phyloP scores from a whole-genome alignment of 2,888 invertebrate genomes.

The Emesis russula region DNA sequence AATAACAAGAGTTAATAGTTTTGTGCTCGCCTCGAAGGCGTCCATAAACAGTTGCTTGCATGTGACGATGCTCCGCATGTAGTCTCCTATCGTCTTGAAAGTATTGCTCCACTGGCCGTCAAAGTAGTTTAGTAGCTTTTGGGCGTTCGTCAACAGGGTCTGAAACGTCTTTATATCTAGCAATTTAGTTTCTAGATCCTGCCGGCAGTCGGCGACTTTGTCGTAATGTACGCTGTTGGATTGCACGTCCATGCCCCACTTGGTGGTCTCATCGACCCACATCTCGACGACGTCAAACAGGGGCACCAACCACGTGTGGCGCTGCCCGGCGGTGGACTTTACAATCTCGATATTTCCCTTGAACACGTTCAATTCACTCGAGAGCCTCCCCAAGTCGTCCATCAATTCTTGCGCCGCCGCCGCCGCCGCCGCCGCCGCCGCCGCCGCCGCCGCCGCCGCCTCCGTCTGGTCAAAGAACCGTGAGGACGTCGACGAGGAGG shows the following conservation, averaged over 20 bases:
- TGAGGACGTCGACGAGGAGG: neutral
- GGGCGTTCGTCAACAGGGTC: constrained; percentile 19
- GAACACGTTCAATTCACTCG: constrained; percentile 20
- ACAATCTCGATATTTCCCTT: neutral
- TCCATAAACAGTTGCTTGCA: constrained; percentile 27
- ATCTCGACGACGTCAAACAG: too few relatives aligned
- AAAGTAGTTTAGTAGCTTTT: neutral
- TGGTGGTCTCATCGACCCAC: too few relatives aligned
- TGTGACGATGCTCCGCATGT: constrained; percentile 14
- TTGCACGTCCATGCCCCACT: too few relatives aligned
- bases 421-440: neutral
- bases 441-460: neutral
- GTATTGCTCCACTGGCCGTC: neutral
- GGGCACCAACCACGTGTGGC: neutral
- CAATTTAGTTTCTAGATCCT: constrained; percentile 2
- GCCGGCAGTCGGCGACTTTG: neutral
- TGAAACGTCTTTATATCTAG: constrained; percentile 10
- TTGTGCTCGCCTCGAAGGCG: constrained; percentile 3
- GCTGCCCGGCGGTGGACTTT: too few relatives aligned
- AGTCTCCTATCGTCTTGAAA: constrained; percentile 21
- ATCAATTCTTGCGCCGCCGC: neutral
- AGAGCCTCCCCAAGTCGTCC: constrained; percentile 9
- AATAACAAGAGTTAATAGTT: constrained; percentile 1
- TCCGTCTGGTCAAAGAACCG: neutral
- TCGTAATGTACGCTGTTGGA: too few relatives aligned